These are phyloP conservation scores for Trematocara stigmaticum DNA, from an alignment of 2,113 vertebrate genomes.

Conservation along the genomic window DNA sequence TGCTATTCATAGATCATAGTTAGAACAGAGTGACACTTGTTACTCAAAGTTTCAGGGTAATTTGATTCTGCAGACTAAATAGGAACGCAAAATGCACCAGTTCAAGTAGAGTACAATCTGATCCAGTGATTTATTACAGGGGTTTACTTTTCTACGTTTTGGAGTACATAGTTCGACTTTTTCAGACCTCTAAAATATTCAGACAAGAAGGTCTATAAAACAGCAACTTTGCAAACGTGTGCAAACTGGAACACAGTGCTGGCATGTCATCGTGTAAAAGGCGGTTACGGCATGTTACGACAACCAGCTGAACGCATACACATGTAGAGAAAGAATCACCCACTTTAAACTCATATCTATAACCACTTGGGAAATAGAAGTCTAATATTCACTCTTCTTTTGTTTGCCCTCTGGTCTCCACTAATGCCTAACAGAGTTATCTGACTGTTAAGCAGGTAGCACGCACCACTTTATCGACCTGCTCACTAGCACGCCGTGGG, in stretches of 20 bases:
- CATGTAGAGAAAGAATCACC: background rate
- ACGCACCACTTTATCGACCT: background rate
- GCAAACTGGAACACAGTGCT: background rate
- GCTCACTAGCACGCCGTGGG: background rate
- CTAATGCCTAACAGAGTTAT: background rate
- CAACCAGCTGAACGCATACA: background rate
- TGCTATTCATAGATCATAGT: slow-evolving; percentile 25
- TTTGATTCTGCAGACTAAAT: slow-evolving; percentile 6
- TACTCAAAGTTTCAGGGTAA: slow-evolving; percentile 15
- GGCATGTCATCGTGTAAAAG: background rate
- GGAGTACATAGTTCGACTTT: background rate
- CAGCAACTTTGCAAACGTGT: background rate
- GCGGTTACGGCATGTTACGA: background rate
- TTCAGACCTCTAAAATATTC: background rate
- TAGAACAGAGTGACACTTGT: background rate
- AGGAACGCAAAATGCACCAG: background rate
- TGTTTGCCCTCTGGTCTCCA: background rate
- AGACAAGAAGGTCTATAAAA: background rate
- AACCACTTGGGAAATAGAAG: background rate
- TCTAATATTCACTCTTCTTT: background rate
- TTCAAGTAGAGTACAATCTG: background rate
- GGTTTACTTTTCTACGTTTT: background rate
- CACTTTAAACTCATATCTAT: background rate
- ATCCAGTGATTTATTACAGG: background rate
- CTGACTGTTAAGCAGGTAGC: background rate